Conservation (phyloP, 2,888 invertebrate species). For the Rhamphomyia laevipes region DNA sequence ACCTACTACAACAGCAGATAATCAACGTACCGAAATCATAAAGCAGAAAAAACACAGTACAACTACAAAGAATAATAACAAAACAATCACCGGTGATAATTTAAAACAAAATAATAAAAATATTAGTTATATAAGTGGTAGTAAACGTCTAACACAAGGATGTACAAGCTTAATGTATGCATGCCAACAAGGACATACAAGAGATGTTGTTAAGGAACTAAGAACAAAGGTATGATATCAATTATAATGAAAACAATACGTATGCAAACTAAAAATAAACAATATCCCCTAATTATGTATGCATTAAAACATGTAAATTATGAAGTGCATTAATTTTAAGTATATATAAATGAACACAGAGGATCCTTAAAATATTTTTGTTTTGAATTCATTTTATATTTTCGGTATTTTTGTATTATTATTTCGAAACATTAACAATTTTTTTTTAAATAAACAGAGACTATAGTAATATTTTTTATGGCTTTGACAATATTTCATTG, state of each 20-base stretch:
- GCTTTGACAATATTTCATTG: no score
- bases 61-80: no score
- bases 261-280: background rate
- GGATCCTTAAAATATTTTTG: no score
- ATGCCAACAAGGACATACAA: conserved; percentile 76
- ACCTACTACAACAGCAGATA: no score
- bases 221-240: conserved; percentile 53
- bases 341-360: background rate
- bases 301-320: conserved; percentile 18
- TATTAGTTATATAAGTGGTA: background rate
- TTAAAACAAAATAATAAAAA: background rate
- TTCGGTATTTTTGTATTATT: background rate
- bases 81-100: no score
- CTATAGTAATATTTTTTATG: no score
- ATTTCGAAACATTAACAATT: no score
- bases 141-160: conserved; percentile 45
- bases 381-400: no score
- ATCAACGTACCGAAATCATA: no score
- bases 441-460: no score
- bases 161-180: conserved; percentile 85
- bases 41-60: no score
- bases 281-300: background rate
- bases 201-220: conserved; percentile 60
- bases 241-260: background rate
- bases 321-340: background rate